Percentiles rank a stretch among this genome's conserved stretches.
Conservation (phyloP, 2,888 invertebrate species). For the Apodemia mormo region DNA sequence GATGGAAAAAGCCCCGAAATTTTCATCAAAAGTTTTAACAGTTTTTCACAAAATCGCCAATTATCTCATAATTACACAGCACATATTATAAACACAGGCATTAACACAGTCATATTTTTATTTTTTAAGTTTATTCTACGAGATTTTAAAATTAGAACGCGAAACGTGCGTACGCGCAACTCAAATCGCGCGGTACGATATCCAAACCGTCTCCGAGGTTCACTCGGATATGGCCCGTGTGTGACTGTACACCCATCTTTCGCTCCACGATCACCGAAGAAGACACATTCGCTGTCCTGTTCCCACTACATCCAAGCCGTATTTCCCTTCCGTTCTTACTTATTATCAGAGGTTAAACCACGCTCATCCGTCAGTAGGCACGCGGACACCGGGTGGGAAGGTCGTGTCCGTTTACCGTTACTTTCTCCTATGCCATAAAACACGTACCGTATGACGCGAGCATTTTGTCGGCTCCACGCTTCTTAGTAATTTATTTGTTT, state of each 20-base stretch:
- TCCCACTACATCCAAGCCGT: constrained; percentile 46
- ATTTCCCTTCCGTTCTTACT: constrained; percentile 61
- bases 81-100: constrained; percentile 42
- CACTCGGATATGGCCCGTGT: constrained; percentile 78
- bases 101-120: constrained; percentile 40
- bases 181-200: constrained; percentile 63
- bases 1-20: constrained; percentile 16
- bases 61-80: constrained; percentile 31
- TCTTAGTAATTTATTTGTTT: constrained; percentile 58
- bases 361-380: constrained; percentile 78
- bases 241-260: constrained; percentile 81
- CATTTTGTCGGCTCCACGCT: constrained; percentile 57
- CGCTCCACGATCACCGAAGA: constrained; percentile 80
- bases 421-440: constrained; percentile 67
- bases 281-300: constrained; percentile 65
- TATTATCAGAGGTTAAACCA: constrained; percentile 79
- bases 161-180: constrained; percentile 70
- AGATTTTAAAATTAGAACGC: constrained; percentile 52
- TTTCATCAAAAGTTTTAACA: constrained; percentile 41
- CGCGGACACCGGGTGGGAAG: constrained; percentile 71
- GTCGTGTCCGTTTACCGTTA: constrained; percentile 68
- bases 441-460: constrained; percentile 61
- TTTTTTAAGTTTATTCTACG: constrained; percentile 24
- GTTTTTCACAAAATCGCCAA: constrained; percentile 47
- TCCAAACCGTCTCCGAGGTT: constrained; percentile 70